Evolutionary conservation across 2,797 vertebrate species (phyloP), one percentile per base, ranked within the genome.

Genomic region (Vipera ursinii): DNA sequence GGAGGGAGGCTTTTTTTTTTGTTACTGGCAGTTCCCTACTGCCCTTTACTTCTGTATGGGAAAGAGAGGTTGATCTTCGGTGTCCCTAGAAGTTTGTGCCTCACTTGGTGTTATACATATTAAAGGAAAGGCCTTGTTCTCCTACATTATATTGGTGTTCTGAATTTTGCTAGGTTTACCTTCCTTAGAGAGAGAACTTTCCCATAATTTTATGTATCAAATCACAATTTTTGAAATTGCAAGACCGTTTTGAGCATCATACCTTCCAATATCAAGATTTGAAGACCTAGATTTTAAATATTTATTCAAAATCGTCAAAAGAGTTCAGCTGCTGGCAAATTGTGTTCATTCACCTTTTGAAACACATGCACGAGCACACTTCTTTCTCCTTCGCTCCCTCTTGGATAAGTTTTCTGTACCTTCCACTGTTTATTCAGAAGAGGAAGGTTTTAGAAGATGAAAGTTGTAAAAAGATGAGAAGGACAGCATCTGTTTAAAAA

Each of bases 11-110:
- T 94, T 96, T 38, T 38, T 38, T 38, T 38, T 98, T 98, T 98
- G 96, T 97, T 97, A 96, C 95, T 96, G 95, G 95, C 96, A 95
- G 92, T 94, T 97, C 95, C 96, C 96, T 89, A 89, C 92, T 97
- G 95, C 97, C 96, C 96, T 97, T 97, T 97, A 56, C 69, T 82
- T 82, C 96, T 97, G 96, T 97, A 98, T 97, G 97, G 97, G 97
- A 97, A 98, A 96, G 92, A 96, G 96, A 96, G 95, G 95, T 95
- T 95, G 96, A 95, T 96, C 96, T 94, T 96, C 89, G 88, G 91
- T 95, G 94, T 94, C 94, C 82, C 93, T 95, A 92, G 91, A 94
- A 96, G 95, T 73, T 90, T 90, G 86, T 86, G 86, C 57, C 94
- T 95, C 60, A 89, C 65, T 86, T 94, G 92, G 92, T 88, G 38